These are phyloP conservation scores for Caenorhabditis panamensis DNA, from an alignment of 2,888 invertebrate genomes.

Conservation along the genomic window DNA sequence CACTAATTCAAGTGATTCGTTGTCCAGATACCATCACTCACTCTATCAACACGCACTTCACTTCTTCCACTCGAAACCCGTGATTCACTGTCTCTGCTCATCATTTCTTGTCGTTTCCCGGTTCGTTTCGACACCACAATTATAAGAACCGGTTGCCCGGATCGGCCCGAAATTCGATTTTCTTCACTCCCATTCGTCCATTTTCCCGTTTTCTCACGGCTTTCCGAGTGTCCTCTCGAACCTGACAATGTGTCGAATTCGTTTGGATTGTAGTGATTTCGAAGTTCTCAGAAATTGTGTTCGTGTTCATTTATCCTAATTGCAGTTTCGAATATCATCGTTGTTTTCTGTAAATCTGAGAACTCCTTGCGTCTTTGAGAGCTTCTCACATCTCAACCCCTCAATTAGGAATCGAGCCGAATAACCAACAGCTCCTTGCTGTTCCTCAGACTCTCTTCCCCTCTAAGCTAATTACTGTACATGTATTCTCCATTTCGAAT, in stretches of 20 bases:
- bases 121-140: slow-evolving; percentile 8
- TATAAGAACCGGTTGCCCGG: not conserved
- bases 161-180: not conserved
- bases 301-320: too few species aligned
- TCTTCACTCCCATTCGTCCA: not conserved
- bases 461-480: too few species aligned
- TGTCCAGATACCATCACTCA: not conserved
- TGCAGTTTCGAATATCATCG: too few species aligned
- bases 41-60: not conserved
- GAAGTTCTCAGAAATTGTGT: not conserved
- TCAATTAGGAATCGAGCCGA: too few species aligned
- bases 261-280: not conserved
- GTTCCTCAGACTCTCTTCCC: too few species aligned
- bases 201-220: not conserved
- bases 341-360: too few species aligned
- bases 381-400: too few species aligned
- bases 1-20: not conserved
- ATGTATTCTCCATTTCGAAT: too few species aligned
- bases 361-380: too few species aligned
- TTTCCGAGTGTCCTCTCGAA: not conserved
- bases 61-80: not conserved
- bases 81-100: not conserved
- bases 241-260: not conserved
- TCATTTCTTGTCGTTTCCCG: not conserved
- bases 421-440: too few species aligned